Conservation (phyloP, 64 coral and sea anemone genomes). For the Montipora foliosa region DNA sequence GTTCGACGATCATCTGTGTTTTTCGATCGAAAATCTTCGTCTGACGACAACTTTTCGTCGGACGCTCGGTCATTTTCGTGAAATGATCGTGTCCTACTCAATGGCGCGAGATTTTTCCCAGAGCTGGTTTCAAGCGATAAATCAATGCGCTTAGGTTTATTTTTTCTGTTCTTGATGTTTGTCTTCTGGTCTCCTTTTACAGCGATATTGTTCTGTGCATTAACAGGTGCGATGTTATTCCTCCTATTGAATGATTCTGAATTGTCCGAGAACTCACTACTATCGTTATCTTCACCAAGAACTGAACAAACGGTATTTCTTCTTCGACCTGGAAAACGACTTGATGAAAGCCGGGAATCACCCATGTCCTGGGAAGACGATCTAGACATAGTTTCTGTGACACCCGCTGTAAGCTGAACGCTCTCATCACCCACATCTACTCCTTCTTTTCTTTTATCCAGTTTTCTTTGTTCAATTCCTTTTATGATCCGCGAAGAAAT, state of each 20-base stretch:
- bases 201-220: not conserved
- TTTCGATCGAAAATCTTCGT: not conserved
- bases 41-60: not conserved
- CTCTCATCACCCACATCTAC: not conserved
- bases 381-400: not conserved
- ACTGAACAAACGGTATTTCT: not conserved
- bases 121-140: not conserved
- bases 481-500: not conserved
- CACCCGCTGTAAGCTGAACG: not conserved
- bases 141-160: conserved; percentile 17
- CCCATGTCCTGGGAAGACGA: not conserved
- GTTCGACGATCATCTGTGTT: not conserved
- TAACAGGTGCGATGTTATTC: not conserved
- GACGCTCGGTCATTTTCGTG: not conserved
- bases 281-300: not conserved
- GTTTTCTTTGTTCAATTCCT: not conserved
- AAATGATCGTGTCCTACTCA: not conserved
- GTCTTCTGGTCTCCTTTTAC: not conserved
- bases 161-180: not conserved
- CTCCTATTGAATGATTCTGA: not conserved
- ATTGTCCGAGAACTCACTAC: not conserved
- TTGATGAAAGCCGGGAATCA: not conserved
- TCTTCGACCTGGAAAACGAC: not conserved
- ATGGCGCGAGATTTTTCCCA: not conserved
- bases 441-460: not conserved